phyloP scores from a whole-genome alignment of 2,797 vertebrate genomes.

The Esox masquinongy region DNA sequence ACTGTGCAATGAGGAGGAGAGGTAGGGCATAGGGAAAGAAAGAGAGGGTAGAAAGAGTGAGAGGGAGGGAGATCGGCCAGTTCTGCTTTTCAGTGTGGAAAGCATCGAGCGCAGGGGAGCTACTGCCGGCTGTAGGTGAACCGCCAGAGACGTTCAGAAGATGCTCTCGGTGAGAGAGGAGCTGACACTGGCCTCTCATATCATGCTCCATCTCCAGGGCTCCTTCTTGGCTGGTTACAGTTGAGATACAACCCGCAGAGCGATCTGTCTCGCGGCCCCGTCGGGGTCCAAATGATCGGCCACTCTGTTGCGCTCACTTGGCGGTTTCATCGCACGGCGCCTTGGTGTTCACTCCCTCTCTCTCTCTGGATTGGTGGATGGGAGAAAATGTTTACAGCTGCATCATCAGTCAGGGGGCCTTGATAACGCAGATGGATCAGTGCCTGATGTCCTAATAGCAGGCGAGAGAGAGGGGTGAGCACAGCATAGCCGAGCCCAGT shows the following conservation, averaged over 20 bases:
- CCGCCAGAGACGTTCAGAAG: constrained; percentile 39
- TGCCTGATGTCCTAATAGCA: constrained; percentile 44
- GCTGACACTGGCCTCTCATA: constrained; percentile 76
- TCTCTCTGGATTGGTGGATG: constrained; percentile 52
- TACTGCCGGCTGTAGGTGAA: constrained; percentile 39
- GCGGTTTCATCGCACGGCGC: background rate
- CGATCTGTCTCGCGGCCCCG: constrained; percentile 51
- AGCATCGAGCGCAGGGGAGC: constrained; percentile 51
- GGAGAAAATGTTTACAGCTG: constrained; percentile 58
- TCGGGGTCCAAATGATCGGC: no score
- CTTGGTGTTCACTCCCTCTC: constrained; percentile 5
- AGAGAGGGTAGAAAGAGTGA: constrained; percentile 43
- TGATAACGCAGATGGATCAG: constrained; percentile 83
- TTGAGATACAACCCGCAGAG: constrained; percentile 76
- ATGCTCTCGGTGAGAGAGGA: constrained; percentile 67
- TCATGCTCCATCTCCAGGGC: constrained; percentile 70
- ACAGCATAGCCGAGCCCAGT: constrained; percentile 30
- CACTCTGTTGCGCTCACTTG: background rate
- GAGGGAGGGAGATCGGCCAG: constrained; percentile 15
- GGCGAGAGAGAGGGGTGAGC: background rate
- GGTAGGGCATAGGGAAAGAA: constrained; percentile 18
- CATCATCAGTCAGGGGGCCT: constrained; percentile 74
- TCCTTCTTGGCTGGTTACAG: constrained; percentile 71
- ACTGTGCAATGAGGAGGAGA: constrained; percentile 9
- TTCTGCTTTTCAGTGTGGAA: constrained; percentile 43